A percentile compares a stretch with the other conserved stretches of the same genome.
Conservation (phyloP, 2,113 vertebrate species). For the Archocentrus centrarchus region DNA sequence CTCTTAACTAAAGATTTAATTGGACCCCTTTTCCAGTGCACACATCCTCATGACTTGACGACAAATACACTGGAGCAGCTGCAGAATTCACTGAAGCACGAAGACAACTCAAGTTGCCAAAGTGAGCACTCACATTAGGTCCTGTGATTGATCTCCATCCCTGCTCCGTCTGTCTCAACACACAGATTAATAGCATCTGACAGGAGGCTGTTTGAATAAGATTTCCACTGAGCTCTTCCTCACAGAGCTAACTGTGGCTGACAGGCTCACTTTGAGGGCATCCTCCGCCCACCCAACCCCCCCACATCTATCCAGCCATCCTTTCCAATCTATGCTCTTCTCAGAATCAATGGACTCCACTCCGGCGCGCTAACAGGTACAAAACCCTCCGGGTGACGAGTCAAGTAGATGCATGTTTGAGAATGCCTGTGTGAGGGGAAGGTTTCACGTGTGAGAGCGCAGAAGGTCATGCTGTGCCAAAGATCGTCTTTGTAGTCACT, state of each 20-base stretch:
- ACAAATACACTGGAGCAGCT: not conserved
- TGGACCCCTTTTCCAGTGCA: not conserved
- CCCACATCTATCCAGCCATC: not conserved
- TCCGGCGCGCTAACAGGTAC: constrained; percentile 5
- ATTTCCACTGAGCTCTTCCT: constrained; percentile 13
- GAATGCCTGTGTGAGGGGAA: not conserved
- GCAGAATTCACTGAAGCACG: not conserved
- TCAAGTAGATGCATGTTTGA: not conserved
- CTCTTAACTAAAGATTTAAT: not conserved
- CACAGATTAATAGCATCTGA: constrained; percentile 20
- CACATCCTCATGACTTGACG: not conserved
- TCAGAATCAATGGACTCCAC: constrained; percentile 41
- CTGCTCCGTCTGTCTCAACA: not conserved
- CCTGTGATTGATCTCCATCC: not conserved
- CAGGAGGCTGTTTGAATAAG: constrained; percentile 38
- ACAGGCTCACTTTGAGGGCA: constrained; percentile 21
- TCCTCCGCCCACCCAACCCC: not conserved
- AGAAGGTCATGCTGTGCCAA: not conserved
- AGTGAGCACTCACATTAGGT: not conserved
- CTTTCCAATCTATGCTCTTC: not conserved
- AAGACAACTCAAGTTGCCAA: constrained; percentile 13
- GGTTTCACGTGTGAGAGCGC: not conserved
- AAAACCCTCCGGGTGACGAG: not conserved
- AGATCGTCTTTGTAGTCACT: not conserved
- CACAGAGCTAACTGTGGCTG: constrained; percentile 5